Evolutionary conservation across 2,888 invertebrate genomes (phyloP), one percentile per base, ranked within the genome.

Genomic region (Cryptocheilus praepositus): DNA sequence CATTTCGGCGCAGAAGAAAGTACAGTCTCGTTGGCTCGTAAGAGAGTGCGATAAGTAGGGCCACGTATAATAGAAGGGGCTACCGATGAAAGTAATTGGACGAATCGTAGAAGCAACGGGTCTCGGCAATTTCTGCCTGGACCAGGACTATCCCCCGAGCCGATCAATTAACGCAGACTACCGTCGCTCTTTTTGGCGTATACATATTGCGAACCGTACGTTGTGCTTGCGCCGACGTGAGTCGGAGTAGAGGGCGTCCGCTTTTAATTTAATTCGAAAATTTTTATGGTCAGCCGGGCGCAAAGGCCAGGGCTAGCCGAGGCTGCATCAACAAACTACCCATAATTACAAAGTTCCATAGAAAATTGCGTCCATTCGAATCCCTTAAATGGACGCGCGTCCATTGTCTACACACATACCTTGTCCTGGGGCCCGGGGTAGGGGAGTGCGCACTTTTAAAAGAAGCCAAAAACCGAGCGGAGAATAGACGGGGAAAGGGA

Each of bases 291-390:
- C 79, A 81, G 79, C 58, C 66, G 57, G 61, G 67, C 76, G 77
- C 73, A 79, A 76, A 81, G 76, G 70, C 36, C 71, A 56, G 65
- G 65, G 64, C 61, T 63, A 71, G 74, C 49, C 28, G 49, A 16
- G 76, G 70, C 79, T 81, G 83, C 86, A 85, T 81, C 86, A 86
- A 49, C 49, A 86, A 88, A 88, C 88, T 87, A 83, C 88, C 88
- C 83, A 87, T 88, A 88, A 88, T 88, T 88, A 88, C 86, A 83
- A 87, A 88, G 86, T 86, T 85, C 88, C 83, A 87, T 88, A 87
- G 88, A 87, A 88, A 88, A 88, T 88, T 88, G 85, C 86, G 87
- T 87, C 82, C 86, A 88, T 88, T 87, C 87, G 87, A 85, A 88
- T 87, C 83, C 83, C 83, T 86, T 87, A 87, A 87, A 88, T 85